A percentile compares a stretch with the other conserved stretches of the same genome.
phyloP scores from a whole-genome alignment of 2,888 invertebrate species.

The Eretmocerus hayati region DNA sequence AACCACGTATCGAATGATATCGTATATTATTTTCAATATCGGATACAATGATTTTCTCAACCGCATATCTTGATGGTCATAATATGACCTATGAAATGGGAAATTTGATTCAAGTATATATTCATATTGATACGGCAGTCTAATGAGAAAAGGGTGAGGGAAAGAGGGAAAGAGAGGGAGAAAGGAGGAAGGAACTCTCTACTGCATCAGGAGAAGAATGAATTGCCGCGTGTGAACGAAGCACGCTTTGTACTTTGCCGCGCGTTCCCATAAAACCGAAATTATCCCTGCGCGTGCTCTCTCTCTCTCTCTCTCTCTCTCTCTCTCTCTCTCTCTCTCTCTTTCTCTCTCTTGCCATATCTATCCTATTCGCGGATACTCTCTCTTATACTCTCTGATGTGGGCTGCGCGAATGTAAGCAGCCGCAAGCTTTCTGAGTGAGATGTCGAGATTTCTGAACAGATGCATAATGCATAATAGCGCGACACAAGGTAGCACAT shows the following conservation, averaged over 20 bases:
- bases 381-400: neutral
- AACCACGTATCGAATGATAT: conserved; percentile 2
- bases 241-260: conserved; percentile 16
- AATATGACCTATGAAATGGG: neutral
- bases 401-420: neutral
- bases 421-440: neutral
- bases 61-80: too few species aligned
- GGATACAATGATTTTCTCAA: too few species aligned
- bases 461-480: too few species aligned
- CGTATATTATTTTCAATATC: too few species aligned
- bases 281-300: conserved; percentile 10
- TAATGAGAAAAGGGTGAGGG: neutral
- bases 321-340: neutral
- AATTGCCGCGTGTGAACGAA: conserved; percentile 15
- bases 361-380: neutral
- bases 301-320: neutral
- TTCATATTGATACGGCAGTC: neutral
- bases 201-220: conserved; percentile 8
- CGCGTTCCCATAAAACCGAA: conserved; percentile 20
- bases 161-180: conserved; percentile 9
- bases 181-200: conserved; percentile 3
- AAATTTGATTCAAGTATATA: neutral
- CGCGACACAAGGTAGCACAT: too few species aligned
- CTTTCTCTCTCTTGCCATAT: neutral
- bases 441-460: too few species aligned